Conservation (phyloP, 2,888 invertebrate species). For the Athetis lepigone region DNA sequence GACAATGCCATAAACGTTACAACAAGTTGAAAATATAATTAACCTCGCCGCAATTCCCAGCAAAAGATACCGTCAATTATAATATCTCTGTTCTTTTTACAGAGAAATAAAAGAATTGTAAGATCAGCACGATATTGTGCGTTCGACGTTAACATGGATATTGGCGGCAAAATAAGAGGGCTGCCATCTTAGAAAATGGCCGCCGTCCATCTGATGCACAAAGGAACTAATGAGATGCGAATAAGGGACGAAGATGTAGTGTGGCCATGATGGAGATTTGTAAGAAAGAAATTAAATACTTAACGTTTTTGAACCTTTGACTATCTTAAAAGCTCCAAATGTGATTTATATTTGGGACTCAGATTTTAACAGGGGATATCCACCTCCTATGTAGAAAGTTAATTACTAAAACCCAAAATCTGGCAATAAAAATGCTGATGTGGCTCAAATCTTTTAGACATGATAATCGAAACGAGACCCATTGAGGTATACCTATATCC, state of each 20-base stretch:
- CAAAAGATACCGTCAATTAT: slow-evolving; percentile 53
- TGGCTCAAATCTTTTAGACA: too few species aligned
- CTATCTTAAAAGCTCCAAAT: too few species aligned
- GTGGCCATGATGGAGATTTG: slow-evolving; percentile 26
- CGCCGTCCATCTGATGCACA: slow-evolving; percentile 61
- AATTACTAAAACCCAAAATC: too few species aligned
- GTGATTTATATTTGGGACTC: too few species aligned
- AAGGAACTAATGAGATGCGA: slow-evolving; percentile 69
- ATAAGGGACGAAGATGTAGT: slow-evolving; percentile 49
- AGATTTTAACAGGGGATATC: too few species aligned
- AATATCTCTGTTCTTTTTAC: slow-evolving; percentile 53
- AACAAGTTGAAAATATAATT: not conserved
- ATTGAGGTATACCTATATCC: too few species aligned
- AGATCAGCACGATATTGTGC: slow-evolving; percentile 56
- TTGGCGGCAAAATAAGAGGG: slow-evolving; percentile 54
- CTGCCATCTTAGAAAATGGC: slow-evolving; percentile 68
- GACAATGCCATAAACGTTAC: too few species aligned
- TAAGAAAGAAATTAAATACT: not conserved
- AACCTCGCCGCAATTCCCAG: slow-evolving; percentile 6
- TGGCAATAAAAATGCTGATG: too few species aligned
- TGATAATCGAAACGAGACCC: too few species aligned
- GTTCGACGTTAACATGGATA: slow-evolving; percentile 62
- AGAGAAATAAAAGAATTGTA: slow-evolving; percentile 57
- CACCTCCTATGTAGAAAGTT: too few species aligned
- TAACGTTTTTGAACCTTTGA: not conserved